phyloP scores from a whole-genome alignment of 2,888 invertebrate genomes.

The Liodrosophila aerea region DNA sequence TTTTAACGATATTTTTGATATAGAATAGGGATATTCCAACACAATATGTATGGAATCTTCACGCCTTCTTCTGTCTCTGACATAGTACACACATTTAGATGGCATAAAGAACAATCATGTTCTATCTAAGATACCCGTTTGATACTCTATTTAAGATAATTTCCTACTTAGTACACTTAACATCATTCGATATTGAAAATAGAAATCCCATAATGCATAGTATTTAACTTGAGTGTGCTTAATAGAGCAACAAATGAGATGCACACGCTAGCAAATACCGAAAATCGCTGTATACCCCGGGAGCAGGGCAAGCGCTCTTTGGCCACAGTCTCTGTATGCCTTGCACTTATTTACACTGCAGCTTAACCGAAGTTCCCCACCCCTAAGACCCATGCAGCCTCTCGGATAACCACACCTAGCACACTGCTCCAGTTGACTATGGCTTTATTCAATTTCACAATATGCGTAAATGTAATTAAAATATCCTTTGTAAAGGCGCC shows the following conservation, averaged over 20 bases:
- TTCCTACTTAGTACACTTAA: too few species aligned
- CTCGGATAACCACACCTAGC: neutral
- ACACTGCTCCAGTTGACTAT: slow-evolving; percentile 16
- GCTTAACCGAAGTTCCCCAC: slow-evolving; percentile 50
- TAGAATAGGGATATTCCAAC: too few species aligned
- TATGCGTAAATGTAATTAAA: slow-evolving; percentile 75
- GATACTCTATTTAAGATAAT: too few species aligned
- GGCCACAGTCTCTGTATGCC: slow-evolving; percentile 58
- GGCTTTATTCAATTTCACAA: slow-evolving; percentile 71
- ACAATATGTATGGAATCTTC: too few species aligned
- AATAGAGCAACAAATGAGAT: slow-evolving; percentile 33
- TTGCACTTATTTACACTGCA: slow-evolving; percentile 64
- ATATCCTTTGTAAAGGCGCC: slow-evolving; percentile 69
- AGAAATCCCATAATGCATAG: slow-evolving; percentile 45
- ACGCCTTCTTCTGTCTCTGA: too few species aligned
- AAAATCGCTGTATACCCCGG: slow-evolving; percentile 9
- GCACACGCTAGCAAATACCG: slow-evolving; percentile 37
- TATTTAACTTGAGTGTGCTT: slow-evolving; percentile 17
- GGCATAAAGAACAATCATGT: too few species aligned
- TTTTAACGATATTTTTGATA: too few species aligned
- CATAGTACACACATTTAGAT: too few species aligned
- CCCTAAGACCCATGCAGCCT: too few species aligned
- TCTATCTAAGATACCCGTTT: too few species aligned
- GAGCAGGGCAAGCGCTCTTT: slow-evolving; percentile 42
- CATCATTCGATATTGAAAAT: slow-evolving; percentile 5